A percentile compares a stretch with the other conserved stretches of the same genome.
Conservation (phyloP, 2,888 invertebrate species). For the Drosophila maculinotata region DNA sequence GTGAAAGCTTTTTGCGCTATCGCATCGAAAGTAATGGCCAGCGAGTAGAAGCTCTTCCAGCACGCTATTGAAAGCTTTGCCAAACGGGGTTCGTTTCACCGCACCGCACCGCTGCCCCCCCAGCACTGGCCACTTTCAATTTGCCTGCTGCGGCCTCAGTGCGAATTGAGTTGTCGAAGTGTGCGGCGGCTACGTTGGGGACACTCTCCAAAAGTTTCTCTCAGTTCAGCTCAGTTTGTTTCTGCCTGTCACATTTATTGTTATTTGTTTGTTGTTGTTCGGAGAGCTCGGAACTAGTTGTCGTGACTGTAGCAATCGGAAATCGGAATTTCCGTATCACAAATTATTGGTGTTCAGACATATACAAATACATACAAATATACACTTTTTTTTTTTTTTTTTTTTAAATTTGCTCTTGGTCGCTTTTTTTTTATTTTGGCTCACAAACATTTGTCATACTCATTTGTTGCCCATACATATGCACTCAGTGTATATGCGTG, state of each 20-base stretch:
- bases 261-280: slow-evolving; percentile 6
- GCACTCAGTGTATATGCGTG: no score
- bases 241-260: slow-evolving; percentile 5
- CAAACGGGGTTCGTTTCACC: slow-evolving; percentile 16
- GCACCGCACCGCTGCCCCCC: background rate
- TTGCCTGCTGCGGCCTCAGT: slow-evolving; percentile 51
- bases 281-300: background rate
- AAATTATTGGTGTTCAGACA: slow-evolving; percentile 1
- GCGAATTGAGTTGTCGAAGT: slow-evolving; percentile 59
- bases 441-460: no score
- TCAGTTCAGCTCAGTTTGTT: slow-evolving; percentile 14
- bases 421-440: background rate
- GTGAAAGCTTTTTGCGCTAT: no score
- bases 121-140: slow-evolving; percentile 23
- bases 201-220: no score
- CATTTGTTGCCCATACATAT: background rate
- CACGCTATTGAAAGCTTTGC: slow-evolving; percentile 52
- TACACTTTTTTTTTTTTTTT: no score
- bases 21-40: background rate
- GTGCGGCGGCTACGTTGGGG: slow-evolving; percentile 39
- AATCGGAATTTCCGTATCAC: no score
- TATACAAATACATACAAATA: background rate
- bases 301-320: background rate
- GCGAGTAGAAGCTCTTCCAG: slow-evolving; percentile 51
- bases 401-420: background rate